Evolutionary conservation across 2,113 vertebrate species (phyloP).

Genomic region (Coracopsis vasa): DNA sequence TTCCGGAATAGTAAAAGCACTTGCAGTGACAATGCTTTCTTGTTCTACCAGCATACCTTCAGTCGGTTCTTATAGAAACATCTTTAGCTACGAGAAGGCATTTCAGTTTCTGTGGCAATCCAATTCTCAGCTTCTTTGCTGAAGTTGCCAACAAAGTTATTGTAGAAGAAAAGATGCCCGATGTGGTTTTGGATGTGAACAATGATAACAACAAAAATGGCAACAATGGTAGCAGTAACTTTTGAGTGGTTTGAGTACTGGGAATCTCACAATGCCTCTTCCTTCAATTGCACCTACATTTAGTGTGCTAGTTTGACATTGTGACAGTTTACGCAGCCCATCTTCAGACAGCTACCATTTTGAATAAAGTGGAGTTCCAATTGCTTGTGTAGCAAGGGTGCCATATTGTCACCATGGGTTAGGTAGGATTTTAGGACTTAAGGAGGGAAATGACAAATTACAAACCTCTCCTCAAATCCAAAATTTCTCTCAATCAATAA

Average conservation of each 20-base stretch:
- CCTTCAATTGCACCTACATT: not conserved
- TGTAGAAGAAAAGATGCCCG: not conserved
- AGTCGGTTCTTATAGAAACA: not conserved
- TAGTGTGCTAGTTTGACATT: not conserved
- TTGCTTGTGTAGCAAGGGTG: not conserved
- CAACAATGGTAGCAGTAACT: not conserved
- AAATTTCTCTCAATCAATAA: not conserved
- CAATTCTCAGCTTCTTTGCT: not conserved
- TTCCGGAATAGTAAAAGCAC: not conserved
- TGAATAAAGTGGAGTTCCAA: not conserved
- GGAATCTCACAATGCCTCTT: not conserved
- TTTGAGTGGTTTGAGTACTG: not conserved
- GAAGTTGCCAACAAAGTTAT: not conserved
- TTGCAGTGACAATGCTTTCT: not conserved
- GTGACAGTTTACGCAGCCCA: not conserved
- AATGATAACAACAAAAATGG: not conserved
- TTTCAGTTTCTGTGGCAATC: not conserved
- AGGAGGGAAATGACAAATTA: not conserved
- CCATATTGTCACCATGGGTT: not conserved
- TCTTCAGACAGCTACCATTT: not conserved
- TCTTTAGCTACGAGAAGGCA: not conserved
- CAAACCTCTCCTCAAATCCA: not conserved
- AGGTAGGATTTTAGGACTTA: not conserved
- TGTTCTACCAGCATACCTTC: not conserved
- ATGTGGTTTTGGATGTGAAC: not conserved